Base-by-base conservation (phyloP, 2,888 invertebrate genomes). In the Caenorhabditis angaria region DNA sequence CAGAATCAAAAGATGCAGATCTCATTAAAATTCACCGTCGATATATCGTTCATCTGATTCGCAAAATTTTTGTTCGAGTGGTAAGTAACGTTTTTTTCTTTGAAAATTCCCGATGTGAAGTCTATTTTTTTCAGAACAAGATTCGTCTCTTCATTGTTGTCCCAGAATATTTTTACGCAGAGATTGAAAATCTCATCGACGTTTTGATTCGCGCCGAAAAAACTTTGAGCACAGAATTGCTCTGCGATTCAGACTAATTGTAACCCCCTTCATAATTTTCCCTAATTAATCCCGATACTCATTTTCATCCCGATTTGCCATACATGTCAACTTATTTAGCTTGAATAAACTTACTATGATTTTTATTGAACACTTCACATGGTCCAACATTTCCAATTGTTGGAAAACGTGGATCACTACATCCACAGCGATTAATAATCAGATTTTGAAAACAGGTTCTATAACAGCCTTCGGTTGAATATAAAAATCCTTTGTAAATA, bases 351-450 rank as follows among this genome's bases (percentile, higher is more conserved):
- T 28, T 47, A 82, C 83, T 48, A 53, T 83, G 77, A 2, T 59
- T 74, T 50, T 83, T 82, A 58, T 85, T 78, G 67, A 83, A 83
- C 24, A 84, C 84, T 69, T 83, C 70, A 69, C 85, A 85, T 58
- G 83, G 85, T n/a, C 57, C 48, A 35, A 66, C 68, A 28, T 71
- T 75, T 24, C 76, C 80, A 10, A 79, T 73, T 0, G 83, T 77
- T 12, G 86, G 86, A 65, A 86, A 86, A 12, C 86, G 68, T 18
- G 86, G 86, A 68, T 86, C 86, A 25, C 83, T 83, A 64, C 86
- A 86, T 48, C 81, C 80, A 58, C 86, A 86, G 8, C 83, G 76
- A 20, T 76, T 66, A 57, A 86, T 76, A 35, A 84, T 83, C 60
- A 83, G 55, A 28, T 83, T 70, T 77, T 86, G 86, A 70, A 85